Evolutionary conservation across 1,140 invertebrate species (phyloP).

Genomic region (Palaemon carinicauda): DNA sequence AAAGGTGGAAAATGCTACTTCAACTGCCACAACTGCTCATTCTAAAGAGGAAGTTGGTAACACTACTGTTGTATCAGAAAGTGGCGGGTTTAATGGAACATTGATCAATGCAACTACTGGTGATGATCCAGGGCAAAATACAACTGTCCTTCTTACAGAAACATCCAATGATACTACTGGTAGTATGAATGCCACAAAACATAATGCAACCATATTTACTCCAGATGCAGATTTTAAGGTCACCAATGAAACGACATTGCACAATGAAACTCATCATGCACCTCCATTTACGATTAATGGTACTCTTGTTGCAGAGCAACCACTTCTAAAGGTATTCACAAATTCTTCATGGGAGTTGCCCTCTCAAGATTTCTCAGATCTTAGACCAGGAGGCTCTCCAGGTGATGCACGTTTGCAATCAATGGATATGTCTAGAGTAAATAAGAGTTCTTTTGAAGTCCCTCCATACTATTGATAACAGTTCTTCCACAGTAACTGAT

Average conservation of each 20-base stretch:
- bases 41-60: neutral
- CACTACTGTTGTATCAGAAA: neutral
- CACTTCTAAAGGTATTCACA: neutral
- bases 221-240: too few species aligned
- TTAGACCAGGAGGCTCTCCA: constrained; percentile 37
- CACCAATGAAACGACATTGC: neutral
- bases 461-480: too few species aligned
- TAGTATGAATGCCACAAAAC: too few species aligned
- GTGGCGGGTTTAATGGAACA: neutral
- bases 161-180: too few species aligned
- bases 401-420: constrained; percentile 24
- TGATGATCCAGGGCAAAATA: too few species aligned
- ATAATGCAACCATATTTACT: too few species aligned
- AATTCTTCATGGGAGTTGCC: neutral
- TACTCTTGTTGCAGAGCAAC: neutral
- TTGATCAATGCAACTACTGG: neutral
- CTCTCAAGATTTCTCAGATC: constrained; percentile 18
- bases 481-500: too few species aligned
- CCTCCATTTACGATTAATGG: neutral
- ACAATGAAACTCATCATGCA: neutral
- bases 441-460: neutral
- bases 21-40: neutral
- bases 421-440: neutral
- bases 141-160: too few species aligned
- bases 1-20: neutral